Evolutionary conservation across 2,797 vertebrate genomes (phyloP), one percentile per base, ranked within the genome.

Genomic region (Ptychadena robeensis): DNA sequence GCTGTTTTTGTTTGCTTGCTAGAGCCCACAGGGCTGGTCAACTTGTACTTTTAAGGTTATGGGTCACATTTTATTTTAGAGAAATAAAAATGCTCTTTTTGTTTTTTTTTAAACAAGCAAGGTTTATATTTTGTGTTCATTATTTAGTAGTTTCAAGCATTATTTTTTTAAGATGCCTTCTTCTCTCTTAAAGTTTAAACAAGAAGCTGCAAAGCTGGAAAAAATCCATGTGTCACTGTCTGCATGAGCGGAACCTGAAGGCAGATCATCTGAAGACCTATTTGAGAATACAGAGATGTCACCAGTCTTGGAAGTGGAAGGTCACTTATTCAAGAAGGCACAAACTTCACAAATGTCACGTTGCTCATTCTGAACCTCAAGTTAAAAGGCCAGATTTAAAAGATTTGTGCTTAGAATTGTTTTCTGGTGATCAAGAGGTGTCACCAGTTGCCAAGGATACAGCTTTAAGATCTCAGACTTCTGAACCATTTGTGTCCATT

Each of bases 171-270:
- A 67, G 27, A 66, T 61, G n/a, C 22, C 59, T 59, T 74, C 73
- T 3, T 27, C 30, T 30, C 63, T 80, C 3, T 67, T 53, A 30
- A 25, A 85, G 82, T 44, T 35, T 85, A 44, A 64, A 75, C 28
- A 85, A 65, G 35, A 85, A 85, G 61, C 37, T 85, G 37, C 64
- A 22, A 0, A 28, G 37, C 44, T 69, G 79, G 48, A 85, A 85
- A 53, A 85, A 85, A 66, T 85, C 71, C 10, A 53, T 85, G 31
- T 80, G 82, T 75, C 71, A 70, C 53, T 15, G 37, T 28, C 63
- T 85, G 18, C 78, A 14, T 53, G 22, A 65, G 22, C 64, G 66
- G 22, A 70, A 9, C 35, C 72, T 74, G 27, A 70, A 14, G 9
- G 53, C 34, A 63, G 35, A 70, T 48, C 30, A 75, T 27, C 77